These are phyloP conservation scores for Aurelia aurita DNA, from an alignment of 30 jellyfish, hydroid and myxozoan genomes.

Conservation along the genomic window DNA sequence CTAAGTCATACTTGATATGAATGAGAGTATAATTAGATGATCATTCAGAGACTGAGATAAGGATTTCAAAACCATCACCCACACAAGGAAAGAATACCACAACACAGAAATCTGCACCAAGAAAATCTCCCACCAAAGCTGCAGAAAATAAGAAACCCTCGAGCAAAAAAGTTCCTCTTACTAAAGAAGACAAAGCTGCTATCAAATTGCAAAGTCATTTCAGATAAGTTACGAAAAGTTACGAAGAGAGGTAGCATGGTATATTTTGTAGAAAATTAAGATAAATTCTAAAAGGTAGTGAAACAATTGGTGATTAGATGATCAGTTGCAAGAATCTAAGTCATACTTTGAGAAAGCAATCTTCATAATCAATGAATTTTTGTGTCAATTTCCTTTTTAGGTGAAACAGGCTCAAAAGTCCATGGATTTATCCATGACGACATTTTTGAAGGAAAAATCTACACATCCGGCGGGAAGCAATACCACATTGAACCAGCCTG, in stretches of 20 bases:
- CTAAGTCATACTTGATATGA: too few species aligned
- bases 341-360: too few species aligned
- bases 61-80: not conserved
- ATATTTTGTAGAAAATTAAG: too few species aligned
- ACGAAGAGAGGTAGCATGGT: constrained; percentile 65
- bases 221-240: constrained; percentile 64
- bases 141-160: not conserved
- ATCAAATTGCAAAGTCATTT: constrained; percentile 61
- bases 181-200: constrained; percentile 77
- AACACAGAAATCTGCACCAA: constrained; percentile 31
- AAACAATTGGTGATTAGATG: too few species aligned
- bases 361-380: too few species aligned
- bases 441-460: constrained; percentile 87
- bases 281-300: too few species aligned
- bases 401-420: constrained; percentile 76
- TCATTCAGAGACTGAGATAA: too few species aligned
- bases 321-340: too few species aligned
- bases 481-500: constrained; percentile 89
- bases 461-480: constrained; percentile 67
- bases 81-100: not conserved
- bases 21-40: too few species aligned
- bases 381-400: constrained; percentile 38
- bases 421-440: constrained; percentile 91
- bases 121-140: constrained; percentile 31
- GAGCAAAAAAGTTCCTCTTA: not conserved